Conservation (phyloP, 2,113 vertebrate genomes). For the Scophthalmus maximus region DNA sequence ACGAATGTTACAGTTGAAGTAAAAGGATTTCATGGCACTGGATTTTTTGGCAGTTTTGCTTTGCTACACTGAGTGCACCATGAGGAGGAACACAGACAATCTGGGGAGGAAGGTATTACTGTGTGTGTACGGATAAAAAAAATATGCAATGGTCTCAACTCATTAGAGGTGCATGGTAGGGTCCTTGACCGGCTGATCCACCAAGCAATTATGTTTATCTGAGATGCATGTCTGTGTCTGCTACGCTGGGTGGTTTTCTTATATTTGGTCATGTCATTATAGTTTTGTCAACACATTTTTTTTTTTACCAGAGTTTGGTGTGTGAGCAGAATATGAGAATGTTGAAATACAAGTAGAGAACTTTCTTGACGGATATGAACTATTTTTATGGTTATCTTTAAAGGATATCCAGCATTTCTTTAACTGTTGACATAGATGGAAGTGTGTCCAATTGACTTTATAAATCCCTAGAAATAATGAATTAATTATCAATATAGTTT, state of each 20-base stretch:
- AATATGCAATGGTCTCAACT: constrained; percentile 50
- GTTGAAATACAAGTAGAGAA: neutral
- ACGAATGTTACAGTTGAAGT: constrained; percentile 66
- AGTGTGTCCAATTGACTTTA: no score
- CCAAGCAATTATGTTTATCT: constrained; percentile 45
- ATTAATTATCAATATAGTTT: no score
- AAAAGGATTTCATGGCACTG: constrained; percentile 71
- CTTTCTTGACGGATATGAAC: neutral
- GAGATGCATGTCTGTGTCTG: constrained; percentile 15
- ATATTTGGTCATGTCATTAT: neutral
- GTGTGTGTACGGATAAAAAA: constrained; percentile 26
- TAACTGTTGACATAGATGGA: neutral
- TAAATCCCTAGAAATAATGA: no score
- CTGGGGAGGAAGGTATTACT: constrained; percentile 55
- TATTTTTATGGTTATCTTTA: neutral
- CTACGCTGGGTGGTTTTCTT: constrained; percentile 6
- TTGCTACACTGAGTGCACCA: constrained; percentile 35
- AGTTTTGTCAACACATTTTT: constrained; percentile 1
- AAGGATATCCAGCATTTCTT: neutral
- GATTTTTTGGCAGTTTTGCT: constrained; percentile 53
- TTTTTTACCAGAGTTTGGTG: neutral
- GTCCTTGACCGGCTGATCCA: constrained; percentile 48
- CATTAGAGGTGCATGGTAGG: constrained; percentile 41
- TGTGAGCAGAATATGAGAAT: neutral
- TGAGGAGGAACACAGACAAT: constrained; percentile 37